These are phyloP conservation scores for Hydropsyche tenuis DNA, from an alignment of 1,140 invertebrate genomes.

Conservation along the genomic window DNA sequence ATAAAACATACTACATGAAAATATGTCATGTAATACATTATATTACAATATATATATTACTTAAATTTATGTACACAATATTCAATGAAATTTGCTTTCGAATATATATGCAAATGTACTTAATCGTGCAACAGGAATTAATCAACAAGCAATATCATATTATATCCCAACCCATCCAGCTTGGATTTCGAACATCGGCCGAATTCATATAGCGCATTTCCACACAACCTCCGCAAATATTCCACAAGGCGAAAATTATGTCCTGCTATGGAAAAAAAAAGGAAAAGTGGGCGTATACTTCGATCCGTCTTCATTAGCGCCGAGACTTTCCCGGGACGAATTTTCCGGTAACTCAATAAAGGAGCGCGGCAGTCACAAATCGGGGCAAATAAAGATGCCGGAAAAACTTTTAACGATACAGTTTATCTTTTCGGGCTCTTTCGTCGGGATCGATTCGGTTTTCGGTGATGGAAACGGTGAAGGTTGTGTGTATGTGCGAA, in stretches of 20 bases:
- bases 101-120: too few relatives aligned
- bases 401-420: slow-evolving; percentile 24
- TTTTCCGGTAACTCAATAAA: slow-evolving; percentile 1
- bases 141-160: too few relatives aligned
- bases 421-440: not conserved
- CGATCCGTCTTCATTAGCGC: slow-evolving; percentile 11
- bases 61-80: too few relatives aligned
- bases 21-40: not conserved
- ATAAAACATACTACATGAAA: not conserved
- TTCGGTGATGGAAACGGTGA: too few relatives aligned
- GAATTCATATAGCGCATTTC: too few relatives aligned
- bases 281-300: not conserved
- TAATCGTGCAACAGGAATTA: too few relatives aligned
- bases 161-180: too few relatives aligned
- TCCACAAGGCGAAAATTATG: too few relatives aligned
- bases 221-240: too few relatives aligned
- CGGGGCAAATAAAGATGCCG: not conserved
- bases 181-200: too few relatives aligned
- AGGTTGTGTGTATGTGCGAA: too few relatives aligned
- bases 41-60: not conserved
- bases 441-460: not conserved
- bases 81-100: too few relatives aligned
- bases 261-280: not conserved
- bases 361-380: slow-evolving; percentile 2
- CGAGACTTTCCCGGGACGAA: not conserved